phyloP scores from a whole-genome alignment of 2,888 invertebrate species.

The Brachynemurus nebulosus region DNA sequence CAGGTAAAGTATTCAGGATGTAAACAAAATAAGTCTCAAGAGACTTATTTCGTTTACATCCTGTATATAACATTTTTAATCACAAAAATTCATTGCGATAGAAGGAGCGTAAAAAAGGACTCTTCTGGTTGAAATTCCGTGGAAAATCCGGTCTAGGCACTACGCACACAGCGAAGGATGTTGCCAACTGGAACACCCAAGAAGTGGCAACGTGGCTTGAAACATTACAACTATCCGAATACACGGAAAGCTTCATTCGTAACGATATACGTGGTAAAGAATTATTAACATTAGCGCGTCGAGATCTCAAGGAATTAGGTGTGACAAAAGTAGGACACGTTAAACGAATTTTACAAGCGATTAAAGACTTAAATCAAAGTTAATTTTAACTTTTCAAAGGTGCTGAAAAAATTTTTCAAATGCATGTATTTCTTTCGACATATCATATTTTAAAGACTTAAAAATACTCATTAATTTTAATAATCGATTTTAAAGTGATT shows the following conservation, averaged over 20 bases:
- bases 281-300: constrained; percentile 68
- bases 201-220: constrained; percentile 89
- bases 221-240: constrained; percentile 75
- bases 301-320: constrained; percentile 82
- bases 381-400: constrained; percentile 18
- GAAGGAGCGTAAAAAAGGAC: constrained; percentile 41
- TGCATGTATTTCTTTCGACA: background rate
- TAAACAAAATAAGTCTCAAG: background rate
- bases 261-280: constrained; percentile 90
- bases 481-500: no score
- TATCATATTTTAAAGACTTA: no score
- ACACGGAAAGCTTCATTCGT: constrained; percentile 75
- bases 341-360: constrained; percentile 85
- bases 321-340: constrained; percentile 92
- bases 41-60: background rate
- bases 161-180: constrained; percentile 33
- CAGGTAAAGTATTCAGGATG: constrained; percentile 27
- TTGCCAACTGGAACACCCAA: constrained; percentile 66
- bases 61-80: no score
- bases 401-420: background rate
- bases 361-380: constrained; percentile 56
- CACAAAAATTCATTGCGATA: no score
- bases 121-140: constrained; percentile 55
- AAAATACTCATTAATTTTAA: no score
- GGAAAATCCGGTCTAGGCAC: constrained; percentile 31